phyloP scores from a whole-genome alignment of 2,797 vertebrate species.

The Natrix natrix region DNA sequence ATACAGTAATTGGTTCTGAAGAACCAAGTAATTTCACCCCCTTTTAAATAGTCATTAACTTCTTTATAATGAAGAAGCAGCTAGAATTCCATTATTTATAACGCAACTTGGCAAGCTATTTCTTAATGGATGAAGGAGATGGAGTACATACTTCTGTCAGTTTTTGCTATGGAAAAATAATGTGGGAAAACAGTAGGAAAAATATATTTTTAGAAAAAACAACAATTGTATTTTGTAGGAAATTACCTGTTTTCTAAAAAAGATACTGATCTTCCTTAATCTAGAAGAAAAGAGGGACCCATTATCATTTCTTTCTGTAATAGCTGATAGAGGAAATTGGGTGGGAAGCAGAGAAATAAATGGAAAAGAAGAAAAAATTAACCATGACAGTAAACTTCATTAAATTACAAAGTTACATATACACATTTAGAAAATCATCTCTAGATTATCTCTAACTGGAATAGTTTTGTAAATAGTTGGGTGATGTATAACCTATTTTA shows the following conservation, averaged over 20 bases:
- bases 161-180: background rate
- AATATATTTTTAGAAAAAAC: background rate
- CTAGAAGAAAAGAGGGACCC: background rate
- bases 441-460: background rate
- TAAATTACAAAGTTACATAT: background rate
- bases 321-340: background rate
- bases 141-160: background rate
- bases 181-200: too few species aligned
- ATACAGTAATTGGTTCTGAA: too few species aligned
- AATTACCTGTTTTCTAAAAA: background rate
- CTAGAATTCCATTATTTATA: too few species aligned
- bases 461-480: constrained; percentile 18
- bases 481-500: background rate
- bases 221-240: background rate
- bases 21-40: too few species aligned
- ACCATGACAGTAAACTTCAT: background rate
- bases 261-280: too few species aligned
- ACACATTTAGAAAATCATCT: background rate
- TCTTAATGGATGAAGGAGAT: background rate
- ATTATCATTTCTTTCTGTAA: background rate
- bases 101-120: too few species aligned
- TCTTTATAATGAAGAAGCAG: too few species aligned
- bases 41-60: too few species aligned
- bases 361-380: background rate
- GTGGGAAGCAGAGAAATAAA: background rate